Evolutionary conservation across 2,113 vertebrate genomes (phyloP).

Genomic region (Nycticryphes semicollaris): DNA sequence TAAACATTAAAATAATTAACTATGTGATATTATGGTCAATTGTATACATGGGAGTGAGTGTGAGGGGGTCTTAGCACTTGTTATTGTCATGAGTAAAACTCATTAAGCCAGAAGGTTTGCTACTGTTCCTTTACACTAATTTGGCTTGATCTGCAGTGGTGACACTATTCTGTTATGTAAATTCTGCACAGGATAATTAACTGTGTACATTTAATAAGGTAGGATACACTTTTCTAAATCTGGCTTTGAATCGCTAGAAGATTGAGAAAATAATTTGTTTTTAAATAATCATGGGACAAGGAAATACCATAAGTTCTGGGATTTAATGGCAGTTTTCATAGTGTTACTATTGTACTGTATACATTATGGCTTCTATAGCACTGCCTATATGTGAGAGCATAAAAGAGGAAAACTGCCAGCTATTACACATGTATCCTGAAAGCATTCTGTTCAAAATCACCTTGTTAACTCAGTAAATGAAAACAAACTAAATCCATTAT

Average conservation of each 20-base stretch:
- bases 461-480: not conserved
- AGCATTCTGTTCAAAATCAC: not conserved
- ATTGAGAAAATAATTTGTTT: not conserved
- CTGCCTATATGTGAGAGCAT: not conserved
- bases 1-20: constrained; percentile 20
- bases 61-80: not conserved
- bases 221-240: not conserved
- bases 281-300: not conserved
- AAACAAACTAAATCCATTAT: not conserved
- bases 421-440: not conserved
- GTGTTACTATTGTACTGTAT: not conserved
- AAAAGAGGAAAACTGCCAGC: not conserved
- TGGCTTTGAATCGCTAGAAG: not conserved
- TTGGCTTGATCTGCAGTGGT: not conserved
- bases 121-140: constrained; percentile 3
- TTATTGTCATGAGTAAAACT: not conserved
- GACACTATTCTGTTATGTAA: not conserved
- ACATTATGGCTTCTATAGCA: not conserved
- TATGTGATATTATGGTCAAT: not conserved
- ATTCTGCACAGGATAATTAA: not conserved
- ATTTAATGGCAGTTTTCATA: not conserved
- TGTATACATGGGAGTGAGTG: not conserved
- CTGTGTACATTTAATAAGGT: constrained; percentile 13
- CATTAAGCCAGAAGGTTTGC: not conserved
- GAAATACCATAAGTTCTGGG: not conserved